Evolutionary conservation across 2,888 invertebrate species (phyloP).

Genomic region (Abscondita cerata): DNA sequence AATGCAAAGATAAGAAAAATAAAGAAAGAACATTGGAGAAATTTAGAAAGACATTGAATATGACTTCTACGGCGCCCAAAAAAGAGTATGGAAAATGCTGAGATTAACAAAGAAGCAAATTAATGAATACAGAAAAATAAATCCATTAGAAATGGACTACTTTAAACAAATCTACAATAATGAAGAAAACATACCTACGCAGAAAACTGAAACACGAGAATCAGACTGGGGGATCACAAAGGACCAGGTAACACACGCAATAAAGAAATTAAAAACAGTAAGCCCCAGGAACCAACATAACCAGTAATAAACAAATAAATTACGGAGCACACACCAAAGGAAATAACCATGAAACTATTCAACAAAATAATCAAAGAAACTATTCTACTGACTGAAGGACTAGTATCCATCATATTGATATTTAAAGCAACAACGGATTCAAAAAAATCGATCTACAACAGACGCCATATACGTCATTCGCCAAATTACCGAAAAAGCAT

Average conservation of each 20-base stretch:
- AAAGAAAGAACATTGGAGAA: background rate
- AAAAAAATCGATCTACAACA: background rate
- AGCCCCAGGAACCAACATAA: too few relatives aligned
- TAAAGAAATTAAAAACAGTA: too few relatives aligned
- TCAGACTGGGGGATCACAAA: background rate
- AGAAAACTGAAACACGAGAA: background rate
- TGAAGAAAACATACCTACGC: background rate
- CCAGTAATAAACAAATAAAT: too few relatives aligned
- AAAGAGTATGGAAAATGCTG: background rate
- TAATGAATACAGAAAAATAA: background rate
- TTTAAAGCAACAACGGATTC: background rate
- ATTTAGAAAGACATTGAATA: background rate
- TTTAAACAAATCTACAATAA: background rate
- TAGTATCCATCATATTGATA: background rate
- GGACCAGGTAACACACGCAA: too few relatives aligned
- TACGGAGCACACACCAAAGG: too few relatives aligned
- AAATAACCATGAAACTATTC: too few relatives aligned
- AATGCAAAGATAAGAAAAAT: background rate
- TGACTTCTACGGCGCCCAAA: background rate
- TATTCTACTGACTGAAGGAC: background rate
- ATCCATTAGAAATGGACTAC: background rate
- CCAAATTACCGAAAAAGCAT: background rate
- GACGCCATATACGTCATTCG: background rate
- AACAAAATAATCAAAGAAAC: background rate
- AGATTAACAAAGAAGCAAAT: background rate